These are phyloP conservation scores for Tympanuchus pallidicinctus DNA, from an alignment of 2,113 vertebrate genomes.

Conservation along the genomic window DNA sequence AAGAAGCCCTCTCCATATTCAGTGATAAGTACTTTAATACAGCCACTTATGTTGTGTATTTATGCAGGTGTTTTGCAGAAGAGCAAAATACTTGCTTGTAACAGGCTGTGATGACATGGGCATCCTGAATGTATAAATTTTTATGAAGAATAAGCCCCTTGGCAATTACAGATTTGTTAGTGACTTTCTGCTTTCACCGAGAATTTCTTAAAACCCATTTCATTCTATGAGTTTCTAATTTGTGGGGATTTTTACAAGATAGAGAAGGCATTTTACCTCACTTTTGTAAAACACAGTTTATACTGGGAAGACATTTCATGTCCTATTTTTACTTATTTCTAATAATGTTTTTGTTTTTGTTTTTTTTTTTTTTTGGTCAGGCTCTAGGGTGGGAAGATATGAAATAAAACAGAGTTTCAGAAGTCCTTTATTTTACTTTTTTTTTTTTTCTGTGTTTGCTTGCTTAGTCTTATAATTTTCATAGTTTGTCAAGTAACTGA, in stretches of 20 bases:
- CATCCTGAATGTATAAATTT: conserved; percentile 11
- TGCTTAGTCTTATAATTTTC: conserved; percentile 3
- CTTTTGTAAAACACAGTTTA: neutral
- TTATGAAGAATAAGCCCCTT: conserved; percentile 63
- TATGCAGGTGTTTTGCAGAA: conserved; percentile 75
- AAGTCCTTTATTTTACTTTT: neutral
- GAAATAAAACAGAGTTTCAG: conserved; percentile 15
- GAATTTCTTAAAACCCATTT: conserved; percentile 35
- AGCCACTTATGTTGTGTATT: conserved; percentile 62
- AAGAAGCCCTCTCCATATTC: conserved; percentile 70
- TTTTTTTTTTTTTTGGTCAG: neutral
- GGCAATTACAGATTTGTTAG: conserved; percentile 66
- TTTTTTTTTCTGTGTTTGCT: neutral
- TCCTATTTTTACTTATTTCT: conserved; percentile 30
- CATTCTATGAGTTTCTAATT: conserved; percentile 31
- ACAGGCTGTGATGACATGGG: conserved; percentile 47
- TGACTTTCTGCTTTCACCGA: conserved; percentile 54
- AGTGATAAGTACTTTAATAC: conserved; percentile 74
- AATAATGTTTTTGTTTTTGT: neutral
- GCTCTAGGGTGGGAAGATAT: neutral
- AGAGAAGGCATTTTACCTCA: neutral
- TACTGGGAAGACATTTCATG: conserved; percentile 38
- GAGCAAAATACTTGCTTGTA: conserved; percentile 51
- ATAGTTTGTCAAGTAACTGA: neutral
- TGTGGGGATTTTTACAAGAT: conserved; percentile 6